Conservation (phyloP, 1,140 invertebrate species). For the Caenorhabditis inopinata region DNA sequence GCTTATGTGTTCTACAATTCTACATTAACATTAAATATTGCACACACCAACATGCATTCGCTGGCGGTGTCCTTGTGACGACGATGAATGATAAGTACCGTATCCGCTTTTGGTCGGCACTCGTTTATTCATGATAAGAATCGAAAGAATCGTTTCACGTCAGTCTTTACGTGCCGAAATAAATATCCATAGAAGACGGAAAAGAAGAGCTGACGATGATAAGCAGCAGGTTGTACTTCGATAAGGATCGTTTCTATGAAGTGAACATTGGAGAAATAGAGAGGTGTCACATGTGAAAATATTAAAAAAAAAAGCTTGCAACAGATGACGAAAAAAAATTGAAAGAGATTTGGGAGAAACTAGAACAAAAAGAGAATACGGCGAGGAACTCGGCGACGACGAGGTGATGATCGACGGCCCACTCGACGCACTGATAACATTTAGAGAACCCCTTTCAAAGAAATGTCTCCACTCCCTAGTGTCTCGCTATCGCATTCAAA, state of each 20-base stretch:
- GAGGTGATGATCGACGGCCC: neutral
- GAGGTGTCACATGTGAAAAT: slow-evolving; percentile 28
- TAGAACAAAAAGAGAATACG: neutral
- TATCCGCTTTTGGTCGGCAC: slow-evolving; percentile 2
- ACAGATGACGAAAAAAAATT: neutral
- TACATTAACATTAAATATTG: slow-evolving; percentile 22
- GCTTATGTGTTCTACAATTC: slow-evolving; percentile 6
- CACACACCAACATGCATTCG: no score
- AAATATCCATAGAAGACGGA: neutral
- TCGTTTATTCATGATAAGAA: slow-evolving; percentile 26
- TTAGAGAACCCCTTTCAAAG: slow-evolving; percentile 9
- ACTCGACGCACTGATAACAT: slow-evolving; percentile 28
- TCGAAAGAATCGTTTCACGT: neutral
- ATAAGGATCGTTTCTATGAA: slow-evolving; percentile 7
- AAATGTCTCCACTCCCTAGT: neutral
- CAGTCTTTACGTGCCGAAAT: slow-evolving; percentile 19
- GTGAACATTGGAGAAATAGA: neutral
- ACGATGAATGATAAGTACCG: slow-evolving; percentile 11
- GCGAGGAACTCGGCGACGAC: neutral
- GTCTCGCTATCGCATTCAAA: neutral
- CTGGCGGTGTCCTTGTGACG: neutral
- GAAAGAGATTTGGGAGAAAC: neutral
- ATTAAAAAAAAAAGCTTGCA: slow-evolving; percentile 17
- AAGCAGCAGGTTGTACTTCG: slow-evolving; percentile 1
- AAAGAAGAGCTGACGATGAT: neutral